Base-by-base conservation (phyloP, 1,140 invertebrate genomes). In the Batillaria attramentaria region DNA sequence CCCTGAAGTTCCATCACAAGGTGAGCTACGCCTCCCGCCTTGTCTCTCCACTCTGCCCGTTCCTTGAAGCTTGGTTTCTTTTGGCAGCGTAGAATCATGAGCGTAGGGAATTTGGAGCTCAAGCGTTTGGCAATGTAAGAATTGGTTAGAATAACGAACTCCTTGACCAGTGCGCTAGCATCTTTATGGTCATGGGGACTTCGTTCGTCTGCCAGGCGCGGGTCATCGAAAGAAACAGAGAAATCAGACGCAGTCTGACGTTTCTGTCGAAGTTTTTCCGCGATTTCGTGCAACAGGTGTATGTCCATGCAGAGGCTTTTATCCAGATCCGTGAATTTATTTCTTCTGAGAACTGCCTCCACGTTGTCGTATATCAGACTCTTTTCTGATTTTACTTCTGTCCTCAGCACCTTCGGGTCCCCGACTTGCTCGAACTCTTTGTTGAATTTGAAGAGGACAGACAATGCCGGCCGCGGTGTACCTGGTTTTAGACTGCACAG, bases 401-500 rank as follows among this genome's bases (percentile, higher is more conserved):
- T 85, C 54, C 77, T 42, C 28, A 84, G 74, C n/a, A 57, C n/a
- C 50, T 42, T 72, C 57, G 35, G 54, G 28, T 75, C 54, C 33
- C 65, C 42, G 2, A 42, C 62, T 18, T 72, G 50, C 35, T 77
- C 75, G 24, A 78, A 81, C 20, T 77, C 13, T 33, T 78, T 69
- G 43, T 77, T 72, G 35, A 88, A 78, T 41, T 69, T 79, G 33
- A 88, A 84, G n/a, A 86, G 84, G 1, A 89, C 33, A 1, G 88
- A 87, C 37, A 87, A 43, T 3, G 81, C 78, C 42, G 84, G 84
- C 78, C 90, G 77, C 50, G 87, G 83, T 68, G 86, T 78, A 69
- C 81, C 83, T 33, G 89, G 88, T 20, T 89, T 39, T n/a, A 92
- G 82, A 72, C 90, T 92, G 69, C 89, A 91, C 16, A 89, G 41